These are phyloP conservation scores for Drosophila miranda DNA, from an alignment of 1,140 invertebrate genomes.

Conservation along the genomic window DNA sequence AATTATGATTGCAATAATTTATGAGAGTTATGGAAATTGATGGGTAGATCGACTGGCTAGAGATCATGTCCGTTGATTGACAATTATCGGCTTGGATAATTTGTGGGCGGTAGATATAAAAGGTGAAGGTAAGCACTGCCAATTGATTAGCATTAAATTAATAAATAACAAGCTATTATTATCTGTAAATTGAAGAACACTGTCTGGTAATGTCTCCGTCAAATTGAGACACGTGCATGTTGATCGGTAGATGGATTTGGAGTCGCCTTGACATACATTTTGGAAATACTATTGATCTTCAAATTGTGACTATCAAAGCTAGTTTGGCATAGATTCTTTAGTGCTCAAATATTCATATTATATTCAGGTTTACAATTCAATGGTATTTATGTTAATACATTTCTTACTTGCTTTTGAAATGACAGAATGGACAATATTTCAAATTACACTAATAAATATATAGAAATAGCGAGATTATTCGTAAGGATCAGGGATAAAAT, in stretches of 20 bases:
- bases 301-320: no score
- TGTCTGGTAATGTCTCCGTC: conserved; percentile 13
- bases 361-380: no score
- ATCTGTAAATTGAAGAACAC: conserved; percentile 21
- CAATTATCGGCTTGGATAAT: conserved; percentile 41
- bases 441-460: not conserved
- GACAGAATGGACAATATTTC: no score
- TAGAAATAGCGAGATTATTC: not conserved
- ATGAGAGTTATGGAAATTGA: conserved; percentile 42
- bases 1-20: conserved; percentile 24
- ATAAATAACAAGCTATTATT: conserved; percentile 8
- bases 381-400: no score
- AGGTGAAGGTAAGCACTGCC: conserved; percentile 47
- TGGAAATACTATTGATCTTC: not conserved
- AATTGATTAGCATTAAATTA: conserved; percentile 23
- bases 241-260: not conserved
- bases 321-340: not conserved
- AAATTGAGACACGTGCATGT: conserved; percentile 22
- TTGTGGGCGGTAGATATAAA: conserved; percentile 43
- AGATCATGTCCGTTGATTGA: conserved; percentile 28
- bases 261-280: conserved; percentile 7
- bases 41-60: conserved; percentile 12
- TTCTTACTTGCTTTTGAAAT: no score
- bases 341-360: not conserved
- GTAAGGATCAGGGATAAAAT: not conserved